A percentile compares a stretch with the other conserved stretches of the same genome.
phyloP scores from a whole-genome alignment of 1,140 invertebrate genomes.

The Chionoecetes opilio region DNA sequence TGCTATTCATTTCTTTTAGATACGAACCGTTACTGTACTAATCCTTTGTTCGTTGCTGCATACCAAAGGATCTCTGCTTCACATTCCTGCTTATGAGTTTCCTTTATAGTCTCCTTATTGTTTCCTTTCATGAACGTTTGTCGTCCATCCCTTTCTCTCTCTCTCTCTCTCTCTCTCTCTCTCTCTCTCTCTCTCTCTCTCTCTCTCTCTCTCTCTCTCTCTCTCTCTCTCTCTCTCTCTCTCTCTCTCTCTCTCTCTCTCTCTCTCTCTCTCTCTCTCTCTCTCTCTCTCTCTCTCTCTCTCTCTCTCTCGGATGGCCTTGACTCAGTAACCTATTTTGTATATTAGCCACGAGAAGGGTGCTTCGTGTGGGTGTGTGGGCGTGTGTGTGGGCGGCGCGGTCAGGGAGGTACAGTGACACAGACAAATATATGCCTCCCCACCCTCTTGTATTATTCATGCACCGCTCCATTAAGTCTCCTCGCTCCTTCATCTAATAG shows the following conservation, averaged over 20 bases:
- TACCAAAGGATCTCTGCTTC: too few relatives aligned
- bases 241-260: too few relatives aligned
- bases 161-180: slow-evolving; percentile 48
- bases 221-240: too few relatives aligned
- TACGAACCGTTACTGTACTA: too few relatives aligned
- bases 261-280: too few relatives aligned
- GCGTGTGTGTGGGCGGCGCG: background rate
- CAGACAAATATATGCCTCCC: slow-evolving; percentile 48
- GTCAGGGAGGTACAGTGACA: slow-evolving; percentile 10
- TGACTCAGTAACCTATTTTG: background rate
- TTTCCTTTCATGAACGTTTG: background rate
- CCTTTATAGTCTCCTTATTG: too few relatives aligned
- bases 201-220: too few relatives aligned
- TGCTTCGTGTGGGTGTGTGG: background rate
- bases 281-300: too few relatives aligned
- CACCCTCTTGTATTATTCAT: slow-evolving; percentile 61
- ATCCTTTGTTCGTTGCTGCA: too few relatives aligned
- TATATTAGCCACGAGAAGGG: background rate
- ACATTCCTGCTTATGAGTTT: too few relatives aligned
- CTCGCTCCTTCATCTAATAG: slow-evolving; percentile 42
- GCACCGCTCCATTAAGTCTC: slow-evolving; percentile 57
- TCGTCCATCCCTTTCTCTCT: background rate
- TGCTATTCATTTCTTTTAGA: too few relatives aligned
- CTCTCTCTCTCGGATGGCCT: background rate
- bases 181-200: slow-evolving; percentile 14